phyloP scores from a whole-genome alignment of 2,797 vertebrate species.

The Danio aesculapii region DNA sequence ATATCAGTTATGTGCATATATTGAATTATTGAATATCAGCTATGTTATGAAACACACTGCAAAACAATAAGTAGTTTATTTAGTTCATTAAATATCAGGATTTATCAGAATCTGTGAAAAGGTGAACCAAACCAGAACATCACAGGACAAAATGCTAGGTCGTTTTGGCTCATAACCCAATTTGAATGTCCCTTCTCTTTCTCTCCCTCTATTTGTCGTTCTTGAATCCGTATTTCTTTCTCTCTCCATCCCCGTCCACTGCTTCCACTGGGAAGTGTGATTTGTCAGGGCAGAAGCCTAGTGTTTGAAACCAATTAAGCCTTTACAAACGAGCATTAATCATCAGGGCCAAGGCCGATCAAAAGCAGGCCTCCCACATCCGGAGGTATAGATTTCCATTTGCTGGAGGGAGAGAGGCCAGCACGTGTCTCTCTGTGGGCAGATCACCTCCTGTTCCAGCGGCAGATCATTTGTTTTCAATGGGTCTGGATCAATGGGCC shows the following conservation, averaged over 20 bases:
- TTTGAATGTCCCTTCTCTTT: not conserved
- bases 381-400: conserved; percentile 59
- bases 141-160: not conserved
- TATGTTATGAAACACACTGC: too few species aligned
- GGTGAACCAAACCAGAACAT: too few species aligned
- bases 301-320: conserved; percentile 62
- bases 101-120: not conserved
- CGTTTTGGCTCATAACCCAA: not conserved
- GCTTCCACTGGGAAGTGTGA: conserved; percentile 50
- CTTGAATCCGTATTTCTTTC: conserved; percentile 24
- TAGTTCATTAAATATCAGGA: not conserved
- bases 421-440: conserved; percentile 34
- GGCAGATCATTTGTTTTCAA: conserved; percentile 63
- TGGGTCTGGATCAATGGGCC: conserved; percentile 58
- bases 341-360: conserved; percentile 53
- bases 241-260: conserved; percentile 36
- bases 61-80: not conserved
- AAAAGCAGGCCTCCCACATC: conserved; percentile 57
- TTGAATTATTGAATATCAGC: too few species aligned
- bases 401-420: conserved; percentile 46
- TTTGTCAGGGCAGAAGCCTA: conserved; percentile 52
- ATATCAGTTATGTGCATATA: too few species aligned
- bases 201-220: not conserved
- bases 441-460: conserved; percentile 47
- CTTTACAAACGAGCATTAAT: conserved; percentile 67